Percentiles rank a stretch among this genome's conserved stretches.
phyloP scores from a whole-genome alignment of 2,888 invertebrate genomes.

The Platypus cylindrus region DNA sequence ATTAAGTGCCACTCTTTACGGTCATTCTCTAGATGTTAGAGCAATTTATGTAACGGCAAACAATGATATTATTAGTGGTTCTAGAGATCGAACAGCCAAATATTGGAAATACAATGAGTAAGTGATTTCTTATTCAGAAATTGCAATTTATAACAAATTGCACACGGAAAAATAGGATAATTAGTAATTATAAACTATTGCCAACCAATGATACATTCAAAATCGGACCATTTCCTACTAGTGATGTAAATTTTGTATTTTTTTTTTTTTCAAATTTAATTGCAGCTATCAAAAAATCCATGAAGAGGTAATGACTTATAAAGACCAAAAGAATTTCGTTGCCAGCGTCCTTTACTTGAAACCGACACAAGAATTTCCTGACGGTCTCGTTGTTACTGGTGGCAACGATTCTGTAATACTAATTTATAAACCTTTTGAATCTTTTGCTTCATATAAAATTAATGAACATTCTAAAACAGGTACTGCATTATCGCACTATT shows the following conservation, averaged over 20 bases:
- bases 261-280: constrained; percentile 21
- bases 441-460: constrained; percentile 52
- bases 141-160: not conserved
- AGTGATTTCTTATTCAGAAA: constrained; percentile 13
- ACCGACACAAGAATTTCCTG: constrained; percentile 53
- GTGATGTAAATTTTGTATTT: no score
- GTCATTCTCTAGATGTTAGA: constrained; percentile 79
- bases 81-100: constrained; percentile 78
- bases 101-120: constrained; percentile 74
- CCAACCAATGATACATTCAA: no score
- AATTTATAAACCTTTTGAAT: constrained; percentile 60
- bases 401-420: constrained; percentile 79
- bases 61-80: constrained; percentile 71
- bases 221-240: no score
- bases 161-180: no score
- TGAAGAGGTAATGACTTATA: constrained; percentile 51
- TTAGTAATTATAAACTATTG: no score
- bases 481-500: constrained; percentile 20
- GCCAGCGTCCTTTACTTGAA: constrained; percentile 67
- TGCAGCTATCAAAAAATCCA: constrained; percentile 47
- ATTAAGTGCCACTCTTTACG: constrained; percentile 62
- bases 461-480: constrained; percentile 70
- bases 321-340: constrained; percentile 78
- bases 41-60: constrained; percentile 53
- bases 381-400: constrained; percentile 74